Conservation (phyloP, 2,888 invertebrate species). For the Oxytorus armatus region DNA sequence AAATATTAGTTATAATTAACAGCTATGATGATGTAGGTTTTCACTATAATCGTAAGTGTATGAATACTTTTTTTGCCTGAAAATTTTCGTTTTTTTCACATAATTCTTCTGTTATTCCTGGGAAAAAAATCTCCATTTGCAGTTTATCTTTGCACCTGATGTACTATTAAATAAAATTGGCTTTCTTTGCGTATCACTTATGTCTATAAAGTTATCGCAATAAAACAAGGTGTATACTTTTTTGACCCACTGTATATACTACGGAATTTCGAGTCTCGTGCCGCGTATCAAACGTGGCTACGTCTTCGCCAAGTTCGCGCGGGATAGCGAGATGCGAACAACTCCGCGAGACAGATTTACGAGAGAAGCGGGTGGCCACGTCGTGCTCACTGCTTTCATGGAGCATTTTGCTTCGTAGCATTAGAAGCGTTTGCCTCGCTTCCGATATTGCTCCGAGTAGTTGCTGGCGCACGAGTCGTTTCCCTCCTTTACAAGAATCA, state of each 20-base stretch:
- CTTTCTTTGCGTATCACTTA: too few relatives aligned
- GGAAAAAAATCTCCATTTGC: too few relatives aligned
- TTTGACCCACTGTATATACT: conserved; percentile 29
- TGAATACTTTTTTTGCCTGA: too few relatives aligned
- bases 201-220: too few relatives aligned
- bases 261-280: conserved; percentile 57
- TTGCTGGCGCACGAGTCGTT: conserved; percentile 64
- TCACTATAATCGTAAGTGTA: too few relatives aligned
- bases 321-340: conserved; percentile 41
- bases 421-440: conserved; percentile 49
- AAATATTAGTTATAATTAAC: too few relatives aligned
- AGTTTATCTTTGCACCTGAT: too few relatives aligned
- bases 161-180: too few relatives aligned
- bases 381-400: conserved; percentile 54
- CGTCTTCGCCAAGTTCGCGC: conserved; percentile 37
- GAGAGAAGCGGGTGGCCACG: conserved; percentile 65
- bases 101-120: too few relatives aligned
- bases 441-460: conserved; percentile 58
- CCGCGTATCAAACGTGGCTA: conserved; percentile 62
- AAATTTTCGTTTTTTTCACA: too few relatives aligned
- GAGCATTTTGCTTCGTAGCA: conserved; percentile 47
- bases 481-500: conserved; percentile 26
- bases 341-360: conserved; percentile 62
- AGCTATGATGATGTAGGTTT: too few relatives aligned
- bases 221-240: too few relatives aligned